phyloP scores from a whole-genome alignment of 2,888 invertebrate genomes.

The Drosophila cyrtoloma region DNA sequence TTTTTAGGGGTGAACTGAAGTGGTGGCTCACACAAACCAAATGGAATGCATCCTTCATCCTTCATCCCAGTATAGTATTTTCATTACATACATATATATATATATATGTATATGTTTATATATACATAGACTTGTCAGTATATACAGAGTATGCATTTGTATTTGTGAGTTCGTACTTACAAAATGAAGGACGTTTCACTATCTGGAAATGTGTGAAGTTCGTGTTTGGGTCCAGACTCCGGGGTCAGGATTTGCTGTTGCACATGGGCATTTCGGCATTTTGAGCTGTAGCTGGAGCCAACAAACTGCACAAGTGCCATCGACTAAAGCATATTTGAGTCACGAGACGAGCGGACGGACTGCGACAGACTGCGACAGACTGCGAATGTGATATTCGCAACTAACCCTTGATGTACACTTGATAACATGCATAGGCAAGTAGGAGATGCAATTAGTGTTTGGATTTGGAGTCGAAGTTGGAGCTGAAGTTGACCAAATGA shows the following conservation, averaged over 20 bases:
- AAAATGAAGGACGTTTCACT: constrained; percentile 58
- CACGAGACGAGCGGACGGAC: neutral
- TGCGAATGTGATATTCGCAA: neutral
- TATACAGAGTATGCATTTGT: neutral
- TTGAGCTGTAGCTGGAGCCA: neutral
- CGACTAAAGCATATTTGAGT: neutral
- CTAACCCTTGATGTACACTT: neutral
- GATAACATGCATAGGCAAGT: neutral
- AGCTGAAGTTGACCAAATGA: neutral
- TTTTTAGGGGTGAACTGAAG: constrained; percentile 72
- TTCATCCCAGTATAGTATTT: constrained; percentile 2
- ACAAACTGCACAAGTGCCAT: neutral
- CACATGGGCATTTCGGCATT: neutral
- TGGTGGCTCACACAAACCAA: constrained; percentile 59
- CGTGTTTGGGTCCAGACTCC: neutral
- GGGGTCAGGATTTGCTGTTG: constrained; percentile 5
- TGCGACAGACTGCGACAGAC: neutral
- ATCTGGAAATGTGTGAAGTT: constrained; percentile 21
- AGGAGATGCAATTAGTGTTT: neutral
- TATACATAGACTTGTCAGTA: neutral
- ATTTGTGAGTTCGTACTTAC: constrained; percentile 15
- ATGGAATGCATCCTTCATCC: constrained; percentile 61
- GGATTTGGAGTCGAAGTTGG: neutral
- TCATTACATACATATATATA: constrained; percentile 15
- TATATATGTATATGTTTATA: neutral